Percentiles rank a stretch among this genome's conserved stretches.
These are phyloP conservation scores for Labrus mixtus DNA, from an alignment of 2,113 vertebrate genomes.

Conservation along the genomic window DNA sequence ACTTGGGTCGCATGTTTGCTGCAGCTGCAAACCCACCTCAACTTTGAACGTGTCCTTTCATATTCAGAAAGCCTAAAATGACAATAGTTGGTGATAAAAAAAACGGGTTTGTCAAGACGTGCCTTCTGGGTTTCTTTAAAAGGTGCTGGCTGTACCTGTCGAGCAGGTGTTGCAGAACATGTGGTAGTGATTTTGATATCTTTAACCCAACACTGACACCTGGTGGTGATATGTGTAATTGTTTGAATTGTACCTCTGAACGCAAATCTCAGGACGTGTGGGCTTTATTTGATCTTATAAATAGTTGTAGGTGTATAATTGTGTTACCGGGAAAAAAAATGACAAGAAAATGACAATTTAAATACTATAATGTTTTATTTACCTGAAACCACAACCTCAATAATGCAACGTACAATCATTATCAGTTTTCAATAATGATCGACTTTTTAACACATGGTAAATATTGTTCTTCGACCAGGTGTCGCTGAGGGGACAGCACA, in stretches of 20 bases:
- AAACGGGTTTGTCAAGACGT: not conserved
- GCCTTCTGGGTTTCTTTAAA: not conserved
- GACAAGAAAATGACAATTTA: constrained; percentile 32
- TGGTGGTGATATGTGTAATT: constrained; percentile 26
- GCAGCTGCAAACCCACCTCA: too few relatives aligned
- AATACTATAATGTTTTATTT: constrained; percentile 89
- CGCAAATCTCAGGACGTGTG: too few relatives aligned
- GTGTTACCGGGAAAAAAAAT: too few relatives aligned
- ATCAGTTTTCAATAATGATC: constrained; percentile 80
- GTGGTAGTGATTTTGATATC: not conserved
- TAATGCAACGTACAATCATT: constrained; percentile 85
- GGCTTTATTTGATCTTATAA: too few relatives aligned
- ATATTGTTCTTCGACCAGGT: constrained; percentile 83
- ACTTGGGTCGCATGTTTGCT: too few relatives aligned
- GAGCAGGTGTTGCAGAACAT: constrained; percentile 22
- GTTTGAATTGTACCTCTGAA: too few relatives aligned
- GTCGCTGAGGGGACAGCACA: constrained; percentile 72
- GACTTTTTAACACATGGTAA: constrained; percentile 86
- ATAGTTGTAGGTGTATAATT: too few relatives aligned
- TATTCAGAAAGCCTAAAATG: too few relatives aligned
- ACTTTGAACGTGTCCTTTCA: too few relatives aligned
- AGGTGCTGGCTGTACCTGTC: not conserved
- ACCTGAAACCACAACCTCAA: constrained; percentile 90
- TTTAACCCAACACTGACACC: constrained; percentile 53
- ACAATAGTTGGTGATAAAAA: too few relatives aligned